Base-by-base conservation (phyloP, 2,888 invertebrate species). In the Brachypterus glaber region DNA sequence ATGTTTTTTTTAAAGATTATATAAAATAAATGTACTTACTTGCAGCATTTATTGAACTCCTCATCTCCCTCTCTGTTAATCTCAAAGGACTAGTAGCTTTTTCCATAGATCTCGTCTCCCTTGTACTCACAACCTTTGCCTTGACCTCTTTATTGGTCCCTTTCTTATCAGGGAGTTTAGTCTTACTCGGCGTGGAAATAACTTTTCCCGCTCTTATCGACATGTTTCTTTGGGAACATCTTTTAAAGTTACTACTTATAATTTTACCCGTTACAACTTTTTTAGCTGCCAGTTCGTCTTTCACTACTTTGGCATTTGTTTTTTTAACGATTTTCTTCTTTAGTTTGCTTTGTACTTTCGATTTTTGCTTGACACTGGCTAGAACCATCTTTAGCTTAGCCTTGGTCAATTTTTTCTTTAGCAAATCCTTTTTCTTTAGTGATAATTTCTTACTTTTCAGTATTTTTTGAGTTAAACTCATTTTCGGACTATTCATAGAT, bases 391-490 rank as follows among this genome's bases (percentile, higher is more conserved):
- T 50, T 12, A 51, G 61, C 58, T 53, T 69, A 58, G 53, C 66
- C 61, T 48, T 66, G 55, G 8, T 62, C 54, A 59, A 59, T 57
- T 35, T 64, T 58, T 52, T 66, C 61, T 39, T 67, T 59, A 52
- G 60, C 59, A 39, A 57, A 59, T 47, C 62, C 57, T 52, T 68
- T 60, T 48, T 68, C 62, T 54, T 69, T 58, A 44, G 60, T 60
- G 40, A 62, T 52, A 44, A 58, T 60, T 58, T 67, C 62, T 58
- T 69, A 58, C 50, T 64, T 59, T 50, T 66, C 57, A 42, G 59
- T 60, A 69, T 43, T 58, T 61, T 45, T 62, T 60, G 45, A 57
- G 67, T 63, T 58, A 68, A 40, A 58, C 63, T 43, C 56, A 63
- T 54, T 63, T 66, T 57, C 57, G 59, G 51, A 58, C 60, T 44